Evolutionary conservation across 2,113 vertebrate genomes (phyloP).

Genomic region (Taurulus bubalis): DNA sequence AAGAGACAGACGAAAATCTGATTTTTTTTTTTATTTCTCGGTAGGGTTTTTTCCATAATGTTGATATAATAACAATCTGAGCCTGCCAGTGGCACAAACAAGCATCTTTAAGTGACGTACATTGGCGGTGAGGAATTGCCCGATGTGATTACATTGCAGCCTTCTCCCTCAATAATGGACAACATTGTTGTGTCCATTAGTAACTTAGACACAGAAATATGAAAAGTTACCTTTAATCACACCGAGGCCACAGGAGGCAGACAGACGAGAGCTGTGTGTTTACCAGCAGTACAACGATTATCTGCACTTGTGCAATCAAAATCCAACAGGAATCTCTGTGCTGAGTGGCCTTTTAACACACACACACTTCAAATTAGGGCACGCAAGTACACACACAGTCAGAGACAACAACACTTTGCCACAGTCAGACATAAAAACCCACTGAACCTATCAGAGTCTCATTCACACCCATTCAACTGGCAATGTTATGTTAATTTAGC

Average conservation of each 20-base stretch:
- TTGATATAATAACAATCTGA: no score
- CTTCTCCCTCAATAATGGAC: background rate
- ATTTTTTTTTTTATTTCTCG: no score
- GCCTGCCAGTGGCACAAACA: no score
- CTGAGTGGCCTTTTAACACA: background rate
- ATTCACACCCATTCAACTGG: background rate
- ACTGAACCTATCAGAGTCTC: background rate
- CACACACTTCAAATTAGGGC: background rate
- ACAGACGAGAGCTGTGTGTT: no score
- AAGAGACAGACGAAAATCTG: no score
- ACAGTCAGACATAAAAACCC: background rate
- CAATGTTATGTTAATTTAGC: background rate
- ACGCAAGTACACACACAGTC: background rate
- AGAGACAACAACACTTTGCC: background rate
- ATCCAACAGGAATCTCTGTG: background rate
- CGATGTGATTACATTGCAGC: no score
- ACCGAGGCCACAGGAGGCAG: no score
- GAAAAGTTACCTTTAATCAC: background rate
- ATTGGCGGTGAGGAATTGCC: no score
- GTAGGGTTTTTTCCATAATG: no score
- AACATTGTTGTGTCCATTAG: background rate
- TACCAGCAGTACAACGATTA: no score
- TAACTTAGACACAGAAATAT: background rate
- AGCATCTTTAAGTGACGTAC: no score
- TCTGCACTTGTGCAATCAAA: conserved; percentile 11